These are phyloP conservation scores for Orius insidiosus DNA, from an alignment of 1,140 invertebrate species.

Conservation along the genomic window DNA sequence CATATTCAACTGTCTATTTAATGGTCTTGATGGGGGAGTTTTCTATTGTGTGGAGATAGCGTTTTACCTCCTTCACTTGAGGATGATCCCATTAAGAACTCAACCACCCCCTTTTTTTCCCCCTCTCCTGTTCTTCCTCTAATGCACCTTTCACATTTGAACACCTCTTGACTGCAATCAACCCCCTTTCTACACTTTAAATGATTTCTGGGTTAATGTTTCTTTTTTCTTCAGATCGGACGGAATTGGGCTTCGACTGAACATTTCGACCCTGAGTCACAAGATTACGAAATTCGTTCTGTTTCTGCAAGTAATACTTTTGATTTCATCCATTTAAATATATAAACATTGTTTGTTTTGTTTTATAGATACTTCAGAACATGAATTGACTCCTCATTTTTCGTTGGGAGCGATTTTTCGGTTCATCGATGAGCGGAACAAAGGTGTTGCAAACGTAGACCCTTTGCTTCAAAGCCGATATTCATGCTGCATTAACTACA, in stretches of 20 bases:
- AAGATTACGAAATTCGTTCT: constrained; percentile 24
- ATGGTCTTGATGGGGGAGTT: constrained; percentile 1
- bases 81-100: no score
- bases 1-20: neutral
- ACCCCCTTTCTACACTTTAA: constrained; percentile 2
- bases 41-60: neutral
- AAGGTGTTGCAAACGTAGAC: neutral
- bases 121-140: no score
- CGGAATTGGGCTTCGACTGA: constrained; percentile 31
- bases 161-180: no score
- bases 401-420: constrained; percentile 33
- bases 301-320: constrained; percentile 31
- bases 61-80: constrained; percentile 8
- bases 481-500: constrained; percentile 13
- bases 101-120: no score
- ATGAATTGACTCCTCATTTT: constrained; percentile 35
- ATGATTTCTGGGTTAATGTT: no score
- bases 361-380: constrained; percentile 24
- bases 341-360: constrained; percentile 7
- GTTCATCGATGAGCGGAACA: constrained; percentile 23
- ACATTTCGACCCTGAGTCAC: constrained; percentile 25
- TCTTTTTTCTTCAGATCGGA: constrained; percentile 24
- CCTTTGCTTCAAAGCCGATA: constrained; percentile 5
- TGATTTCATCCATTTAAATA: neutral
- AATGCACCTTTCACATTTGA: no score